These are phyloP conservation scores for Coluber constrictor DNA, from an alignment of 2,797 vertebrate species.

Conservation along the genomic window DNA sequence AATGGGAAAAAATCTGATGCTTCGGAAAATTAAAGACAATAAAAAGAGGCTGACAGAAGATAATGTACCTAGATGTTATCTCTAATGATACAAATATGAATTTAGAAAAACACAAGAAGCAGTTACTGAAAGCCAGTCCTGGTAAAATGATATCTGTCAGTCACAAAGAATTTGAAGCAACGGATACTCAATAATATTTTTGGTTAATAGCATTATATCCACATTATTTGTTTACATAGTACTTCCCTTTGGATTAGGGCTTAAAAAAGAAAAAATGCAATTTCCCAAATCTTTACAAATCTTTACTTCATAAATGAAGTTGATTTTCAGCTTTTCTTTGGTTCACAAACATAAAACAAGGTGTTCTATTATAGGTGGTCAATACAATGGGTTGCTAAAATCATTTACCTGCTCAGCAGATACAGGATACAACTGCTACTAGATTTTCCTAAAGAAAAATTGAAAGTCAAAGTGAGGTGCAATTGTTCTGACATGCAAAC, in stretches of 20 bases:
- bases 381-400: neutral
- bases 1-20: neutral
- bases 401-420: neutral
- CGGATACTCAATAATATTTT: neutral
- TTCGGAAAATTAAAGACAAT: neutral
- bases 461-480: neutral
- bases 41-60: neutral
- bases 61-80: neutral
- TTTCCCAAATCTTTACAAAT: constrained; percentile 40
- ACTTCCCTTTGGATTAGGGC: constrained; percentile 27
- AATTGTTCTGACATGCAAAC: neutral
- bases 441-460: neutral
- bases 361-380: neutral
- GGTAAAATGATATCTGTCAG: neutral
- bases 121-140: neutral
- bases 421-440: neutral
- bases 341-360: neutral
- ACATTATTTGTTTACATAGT: constrained; percentile 19
- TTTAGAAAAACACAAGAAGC: neutral
- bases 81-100: neutral
- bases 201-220: neutral
- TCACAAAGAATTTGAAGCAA: neutral
- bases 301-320: constrained; percentile 23
- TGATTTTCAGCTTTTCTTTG: neutral
- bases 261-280: constrained; percentile 27